phyloP scores from a whole-genome alignment of 1,140 invertebrate genomes.

The Rhagoletis zephyria region DNA sequence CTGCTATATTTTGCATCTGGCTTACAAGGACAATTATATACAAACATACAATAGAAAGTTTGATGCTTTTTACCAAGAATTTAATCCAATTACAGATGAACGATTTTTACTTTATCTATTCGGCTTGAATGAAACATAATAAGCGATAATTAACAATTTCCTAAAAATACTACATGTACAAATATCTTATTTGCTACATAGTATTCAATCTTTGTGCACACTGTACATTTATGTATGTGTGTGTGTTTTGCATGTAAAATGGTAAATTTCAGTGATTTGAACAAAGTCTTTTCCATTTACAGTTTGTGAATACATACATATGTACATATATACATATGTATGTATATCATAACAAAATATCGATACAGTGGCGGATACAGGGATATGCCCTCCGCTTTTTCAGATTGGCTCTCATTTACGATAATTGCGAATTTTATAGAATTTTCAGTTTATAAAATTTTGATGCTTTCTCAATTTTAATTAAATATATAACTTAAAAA shows the following conservation, averaged over 20 bases:
- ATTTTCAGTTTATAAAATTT: no score
- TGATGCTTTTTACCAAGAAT: conserved; percentile 43
- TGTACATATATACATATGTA: no score
- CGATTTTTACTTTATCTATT: conserved; percentile 33
- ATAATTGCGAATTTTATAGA: no score
- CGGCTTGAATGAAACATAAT: conserved; percentile 39
- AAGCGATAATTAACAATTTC: conserved; percentile 35
- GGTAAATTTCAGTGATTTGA: no score
- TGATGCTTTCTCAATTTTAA: no score
- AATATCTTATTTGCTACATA: background rate
- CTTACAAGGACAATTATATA: conserved; percentile 44
- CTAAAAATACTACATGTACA: conserved; percentile 39
- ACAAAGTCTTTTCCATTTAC: no score
- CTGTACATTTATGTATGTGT: background rate
- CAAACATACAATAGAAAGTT: conserved; percentile 46
- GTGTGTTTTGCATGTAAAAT: background rate
- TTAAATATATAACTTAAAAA: no score
- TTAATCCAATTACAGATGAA: conserved; percentile 50
- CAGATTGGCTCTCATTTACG: no score
- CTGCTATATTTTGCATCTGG: background rate
- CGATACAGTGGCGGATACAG: no score
- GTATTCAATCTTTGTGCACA: background rate
- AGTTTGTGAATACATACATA: no score
- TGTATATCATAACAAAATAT: no score
- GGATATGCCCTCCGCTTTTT: no score